phyloP scores from a whole-genome alignment of 2,113 vertebrate genomes.

The Lasiurus borealis region DNA sequence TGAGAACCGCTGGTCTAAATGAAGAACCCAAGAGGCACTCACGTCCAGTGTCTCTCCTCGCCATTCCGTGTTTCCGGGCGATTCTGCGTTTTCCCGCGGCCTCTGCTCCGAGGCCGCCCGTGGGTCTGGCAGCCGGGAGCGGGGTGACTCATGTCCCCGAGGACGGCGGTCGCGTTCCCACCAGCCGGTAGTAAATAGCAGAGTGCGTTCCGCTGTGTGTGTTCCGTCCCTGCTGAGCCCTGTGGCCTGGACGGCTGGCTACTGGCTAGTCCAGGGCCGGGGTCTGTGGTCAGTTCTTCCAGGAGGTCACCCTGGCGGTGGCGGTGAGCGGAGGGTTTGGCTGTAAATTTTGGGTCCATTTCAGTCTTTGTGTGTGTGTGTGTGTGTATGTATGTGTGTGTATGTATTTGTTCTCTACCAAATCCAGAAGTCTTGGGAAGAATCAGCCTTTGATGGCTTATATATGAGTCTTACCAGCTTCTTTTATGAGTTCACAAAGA shows the following conservation, averaged over 20 bases:
- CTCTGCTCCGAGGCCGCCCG: neutral
- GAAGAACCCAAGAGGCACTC: no score
- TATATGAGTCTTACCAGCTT: neutral
- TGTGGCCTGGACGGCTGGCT: neutral
- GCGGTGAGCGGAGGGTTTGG: no score
- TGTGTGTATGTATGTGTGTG: neutral
- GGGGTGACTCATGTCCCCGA: neutral
- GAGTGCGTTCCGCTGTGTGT: neutral
- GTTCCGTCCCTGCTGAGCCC: neutral
- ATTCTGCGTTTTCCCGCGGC: neutral
- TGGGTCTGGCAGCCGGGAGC: neutral
- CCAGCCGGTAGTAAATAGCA: neutral
- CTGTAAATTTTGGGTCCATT: neutral
- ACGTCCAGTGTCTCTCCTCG: neutral
- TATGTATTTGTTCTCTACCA: neutral
- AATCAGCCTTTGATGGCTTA: slow-evolving; percentile 33
- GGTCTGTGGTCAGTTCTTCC: neutral
- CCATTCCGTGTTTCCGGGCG: neutral
- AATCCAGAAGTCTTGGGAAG: neutral
- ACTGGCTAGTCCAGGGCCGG: neutral
- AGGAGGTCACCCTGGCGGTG: neutral
- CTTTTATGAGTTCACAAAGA: slow-evolving; percentile 30
- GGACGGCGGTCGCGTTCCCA: neutral
- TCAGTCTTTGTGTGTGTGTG: neutral
- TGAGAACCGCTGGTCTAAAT: no score